Evolutionary conservation across 1,140 invertebrate genomes (phyloP).

Genomic region (Vanessa tameamea): DNA sequence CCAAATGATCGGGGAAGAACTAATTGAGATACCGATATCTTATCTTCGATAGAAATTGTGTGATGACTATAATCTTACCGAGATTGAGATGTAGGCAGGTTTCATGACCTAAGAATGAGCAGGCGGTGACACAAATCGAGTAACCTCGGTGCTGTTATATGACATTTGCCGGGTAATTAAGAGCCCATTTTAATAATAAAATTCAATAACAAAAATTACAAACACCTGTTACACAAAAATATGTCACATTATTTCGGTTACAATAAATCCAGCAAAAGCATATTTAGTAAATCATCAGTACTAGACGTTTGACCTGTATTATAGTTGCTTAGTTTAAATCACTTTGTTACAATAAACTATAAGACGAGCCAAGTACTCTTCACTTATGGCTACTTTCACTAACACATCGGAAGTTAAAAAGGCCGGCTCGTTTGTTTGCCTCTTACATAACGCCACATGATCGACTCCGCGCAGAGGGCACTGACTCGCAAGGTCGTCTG

Average conservation of each 20-base stretch:
- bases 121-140: slow-evolving; percentile 12
- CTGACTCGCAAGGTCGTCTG: slow-evolving; percentile 41
- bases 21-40: not conserved
- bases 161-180: too few species aligned
- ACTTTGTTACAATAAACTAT: too few species aligned
- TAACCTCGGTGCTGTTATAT: not conserved
- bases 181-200: too few species aligned
- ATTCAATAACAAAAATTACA: too few species aligned
- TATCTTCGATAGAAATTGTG: not conserved
- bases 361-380: not conserved
- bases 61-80: not conserved
- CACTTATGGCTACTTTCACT: slow-evolving; percentile 15
- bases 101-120: slow-evolving; percentile 1
- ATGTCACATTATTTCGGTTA: too few species aligned
- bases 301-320: too few species aligned
- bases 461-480: slow-evolving; percentile 24
- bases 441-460: slow-evolving; percentile 18
- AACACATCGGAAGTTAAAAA: slow-evolving; percentile 12
- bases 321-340: too few species aligned
- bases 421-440: slow-evolving; percentile 16
- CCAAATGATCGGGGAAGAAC: not conserved
- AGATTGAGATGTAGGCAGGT: not conserved
- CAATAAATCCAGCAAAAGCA: too few species aligned
- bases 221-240: too few species aligned
- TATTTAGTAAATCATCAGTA: too few species aligned